Evolutionary conservation across 2,113 vertebrate genomes (phyloP).

Genomic region (Corythornis cristatus): DNA sequence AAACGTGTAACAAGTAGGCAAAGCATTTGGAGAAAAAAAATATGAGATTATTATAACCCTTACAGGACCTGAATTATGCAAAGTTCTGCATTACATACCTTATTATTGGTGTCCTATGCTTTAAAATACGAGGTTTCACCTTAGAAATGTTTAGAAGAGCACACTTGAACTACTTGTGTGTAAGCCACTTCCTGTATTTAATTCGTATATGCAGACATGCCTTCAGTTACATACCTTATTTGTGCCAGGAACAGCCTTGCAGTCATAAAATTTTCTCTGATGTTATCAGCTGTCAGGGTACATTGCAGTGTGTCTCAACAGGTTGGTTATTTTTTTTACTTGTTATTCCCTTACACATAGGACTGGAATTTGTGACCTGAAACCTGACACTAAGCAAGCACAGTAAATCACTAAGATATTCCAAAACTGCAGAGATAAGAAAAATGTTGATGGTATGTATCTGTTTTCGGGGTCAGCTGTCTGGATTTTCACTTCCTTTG

Average conservation of each 20-base stretch:
- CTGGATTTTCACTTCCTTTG: slow-evolving; percentile 30
- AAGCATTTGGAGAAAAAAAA: too few species aligned
- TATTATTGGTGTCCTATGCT: too few species aligned
- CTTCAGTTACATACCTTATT: neutral
- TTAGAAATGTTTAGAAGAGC: neutral
- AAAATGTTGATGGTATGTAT: neutral
- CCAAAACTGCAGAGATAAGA: neutral
- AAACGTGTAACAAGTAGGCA: too few species aligned
- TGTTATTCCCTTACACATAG: neutral
- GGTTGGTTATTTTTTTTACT: neutral
- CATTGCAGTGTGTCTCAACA: neutral
- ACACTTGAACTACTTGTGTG: neutral
- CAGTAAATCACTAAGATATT: neutral
- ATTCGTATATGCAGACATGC: neutral
- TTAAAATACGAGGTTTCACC: too few species aligned
- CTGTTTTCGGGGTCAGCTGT: neutral
- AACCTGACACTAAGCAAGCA: neutral
- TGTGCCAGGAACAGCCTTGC: neutral
- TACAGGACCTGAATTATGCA: too few species aligned
- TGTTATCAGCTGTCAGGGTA: neutral
- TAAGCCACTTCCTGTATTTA: rapidly evolving
- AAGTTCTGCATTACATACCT: too few species aligned
- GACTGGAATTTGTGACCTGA: slow-evolving; percentile 18
- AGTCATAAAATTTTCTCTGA: neutral
- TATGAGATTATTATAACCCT: too few species aligned